Evolutionary conservation across 2,888 invertebrate species (phyloP).

Genomic region (Molorchus minor): DNA sequence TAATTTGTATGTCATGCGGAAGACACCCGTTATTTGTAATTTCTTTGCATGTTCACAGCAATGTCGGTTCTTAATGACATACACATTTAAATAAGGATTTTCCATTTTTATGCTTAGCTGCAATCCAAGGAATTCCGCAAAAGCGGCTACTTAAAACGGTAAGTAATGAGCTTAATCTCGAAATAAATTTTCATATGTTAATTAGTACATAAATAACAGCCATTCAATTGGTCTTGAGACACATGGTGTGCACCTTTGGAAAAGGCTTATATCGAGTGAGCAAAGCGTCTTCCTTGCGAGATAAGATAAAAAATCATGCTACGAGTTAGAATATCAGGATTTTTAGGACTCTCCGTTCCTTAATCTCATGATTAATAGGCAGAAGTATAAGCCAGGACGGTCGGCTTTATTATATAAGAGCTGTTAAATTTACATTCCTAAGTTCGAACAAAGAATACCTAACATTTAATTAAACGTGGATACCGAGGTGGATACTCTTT

Average conservation of each 20-base stretch:
- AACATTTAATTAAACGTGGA: slow-evolving; percentile 20
- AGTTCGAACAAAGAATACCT: slow-evolving; percentile 11
- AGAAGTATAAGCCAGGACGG: slow-evolving; percentile 15
- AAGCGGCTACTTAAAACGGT: slow-evolving; percentile 17
- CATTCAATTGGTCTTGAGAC: slow-evolving; percentile 13
- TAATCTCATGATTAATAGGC: slow-evolving; percentile 19
- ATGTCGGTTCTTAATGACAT: not conserved
- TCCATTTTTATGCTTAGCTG: slow-evolving; percentile 1
- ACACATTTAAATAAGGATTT: slow-evolving; percentile 12
- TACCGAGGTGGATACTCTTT: not conserved
- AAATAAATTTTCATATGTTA: slow-evolving; percentile 40
- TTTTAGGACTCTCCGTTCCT: slow-evolving; percentile 8
- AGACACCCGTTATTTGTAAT: not conserved
- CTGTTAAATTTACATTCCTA: slow-evolving; percentile 34
- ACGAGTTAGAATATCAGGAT: slow-evolving; percentile 8
- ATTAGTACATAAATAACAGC: slow-evolving; percentile 28
- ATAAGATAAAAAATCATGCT: slow-evolving; percentile 14
- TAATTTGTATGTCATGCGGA: not conserved
- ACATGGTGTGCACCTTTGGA: slow-evolving; percentile 17
- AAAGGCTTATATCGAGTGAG: slow-evolving; percentile 13
- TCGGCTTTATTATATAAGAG: slow-evolving; percentile 32
- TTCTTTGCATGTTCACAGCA: slow-evolving; percentile 9
- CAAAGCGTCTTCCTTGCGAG: slow-evolving; percentile 16
- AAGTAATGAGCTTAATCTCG: slow-evolving; percentile 38
- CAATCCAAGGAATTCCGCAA: slow-evolving; percentile 13